A percentile compares a stretch with the other conserved stretches of the same genome.
phyloP scores from a whole-genome alignment of 2,888 invertebrate species.

The Watsonalla binaria region DNA sequence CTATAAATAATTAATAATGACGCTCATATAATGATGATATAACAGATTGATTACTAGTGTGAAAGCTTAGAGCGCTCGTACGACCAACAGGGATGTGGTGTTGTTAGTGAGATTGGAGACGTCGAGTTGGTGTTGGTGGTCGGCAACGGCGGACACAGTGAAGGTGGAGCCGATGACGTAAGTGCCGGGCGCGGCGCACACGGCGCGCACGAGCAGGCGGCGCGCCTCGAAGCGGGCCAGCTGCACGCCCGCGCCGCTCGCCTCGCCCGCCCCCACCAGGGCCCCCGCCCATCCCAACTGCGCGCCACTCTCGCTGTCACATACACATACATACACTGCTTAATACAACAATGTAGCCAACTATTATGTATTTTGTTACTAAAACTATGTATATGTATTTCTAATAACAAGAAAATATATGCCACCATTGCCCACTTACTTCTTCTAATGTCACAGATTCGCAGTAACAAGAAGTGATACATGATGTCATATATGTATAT shows the following conservation, averaged over 20 bases:
- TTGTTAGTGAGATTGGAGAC: constrained; percentile 46
- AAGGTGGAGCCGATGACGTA: constrained; percentile 83
- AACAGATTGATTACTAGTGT: too few species aligned
- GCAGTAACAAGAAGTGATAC: too few species aligned
- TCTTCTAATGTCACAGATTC: too few species aligned
- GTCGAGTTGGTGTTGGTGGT: constrained; percentile 25
- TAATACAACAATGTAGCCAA: too few species aligned
- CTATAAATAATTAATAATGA: too few species aligned
- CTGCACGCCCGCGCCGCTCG: constrained; percentile 40
- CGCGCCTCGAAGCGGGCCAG: constrained; percentile 73
- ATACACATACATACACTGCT: too few species aligned
- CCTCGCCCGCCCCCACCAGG: constrained; percentile 14
- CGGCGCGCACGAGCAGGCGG: constrained; percentile 79
- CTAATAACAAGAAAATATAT: too few species aligned
- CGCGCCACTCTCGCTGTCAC: constrained; percentile 49
- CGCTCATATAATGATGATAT: too few species aligned
- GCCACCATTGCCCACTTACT: too few species aligned
- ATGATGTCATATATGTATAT: neutral
- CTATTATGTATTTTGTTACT: too few species aligned
- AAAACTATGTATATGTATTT: too few species aligned
- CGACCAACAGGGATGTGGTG: constrained; percentile 59
- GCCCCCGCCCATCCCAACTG: constrained; percentile 70
- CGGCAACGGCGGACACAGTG: constrained; percentile 44
- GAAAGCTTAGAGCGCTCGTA: constrained; percentile 31
- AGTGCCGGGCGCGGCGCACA: constrained; percentile 81